Evolutionary conservation across 2,797 vertebrate genomes (phyloP).

Genomic region (Brachyalestes nurse): DNA sequence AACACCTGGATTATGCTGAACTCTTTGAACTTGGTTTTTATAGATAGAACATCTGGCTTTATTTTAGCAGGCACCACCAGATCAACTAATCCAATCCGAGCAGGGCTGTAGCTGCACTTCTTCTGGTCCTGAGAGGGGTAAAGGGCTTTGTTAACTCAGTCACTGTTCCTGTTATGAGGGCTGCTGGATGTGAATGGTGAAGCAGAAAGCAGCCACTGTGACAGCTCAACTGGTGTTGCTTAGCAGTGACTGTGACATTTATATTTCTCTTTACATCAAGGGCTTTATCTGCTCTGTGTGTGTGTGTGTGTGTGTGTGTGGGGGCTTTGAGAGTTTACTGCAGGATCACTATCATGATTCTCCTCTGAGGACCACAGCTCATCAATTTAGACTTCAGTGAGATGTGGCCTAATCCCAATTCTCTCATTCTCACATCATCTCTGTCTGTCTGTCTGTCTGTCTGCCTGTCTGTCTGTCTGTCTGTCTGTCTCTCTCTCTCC

Average conservation of each 20-base stretch:
- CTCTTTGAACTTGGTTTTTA: too few relatives aligned
- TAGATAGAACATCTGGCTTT: too few relatives aligned
- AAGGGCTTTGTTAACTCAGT: neutral
- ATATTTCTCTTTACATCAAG: neutral
- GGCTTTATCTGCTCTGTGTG: neutral
- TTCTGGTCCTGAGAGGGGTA: too few relatives aligned
- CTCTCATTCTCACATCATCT: slow-evolving; percentile 57
- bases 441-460: slow-evolving; percentile 25
- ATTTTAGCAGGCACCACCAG: too few relatives aligned
- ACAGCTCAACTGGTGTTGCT: neutral
- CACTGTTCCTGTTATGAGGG: neutral
- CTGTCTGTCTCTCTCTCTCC: slow-evolving; percentile 56
- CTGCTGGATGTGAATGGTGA: neutral
- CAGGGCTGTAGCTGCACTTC: too few relatives aligned
- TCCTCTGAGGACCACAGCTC: slow-evolving; percentile 76
- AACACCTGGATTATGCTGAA: too few relatives aligned
- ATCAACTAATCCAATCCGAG: too few relatives aligned
- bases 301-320: slow-evolving; percentile 38
- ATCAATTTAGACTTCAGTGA: slow-evolving; percentile 78
- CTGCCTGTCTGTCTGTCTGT: slow-evolving; percentile 13
- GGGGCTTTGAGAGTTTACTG: slow-evolving; percentile 40
- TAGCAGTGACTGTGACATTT: slow-evolving; percentile 4
- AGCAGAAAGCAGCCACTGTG: neutral
- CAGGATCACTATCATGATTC: slow-evolving; percentile 71
- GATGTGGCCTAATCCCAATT: slow-evolving; percentile 77